These are phyloP conservation scores for Isoperla grammatica DNA, from an alignment of 2,888 invertebrate species.

Conservation along the genomic window DNA sequence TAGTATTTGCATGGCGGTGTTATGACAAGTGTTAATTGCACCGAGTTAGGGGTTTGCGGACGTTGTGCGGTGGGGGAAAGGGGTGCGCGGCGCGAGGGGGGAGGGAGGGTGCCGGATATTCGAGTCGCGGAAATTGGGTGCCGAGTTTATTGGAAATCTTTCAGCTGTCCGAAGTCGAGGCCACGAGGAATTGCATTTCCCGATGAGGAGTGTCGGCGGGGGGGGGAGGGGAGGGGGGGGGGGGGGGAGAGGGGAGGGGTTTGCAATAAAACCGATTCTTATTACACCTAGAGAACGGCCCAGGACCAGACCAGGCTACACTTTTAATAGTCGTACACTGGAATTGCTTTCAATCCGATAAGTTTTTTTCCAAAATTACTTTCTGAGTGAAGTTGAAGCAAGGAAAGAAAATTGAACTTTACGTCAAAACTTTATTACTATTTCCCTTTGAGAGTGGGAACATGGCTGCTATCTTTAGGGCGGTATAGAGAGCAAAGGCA, in stretches of 20 bases:
- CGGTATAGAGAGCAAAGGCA: no score
- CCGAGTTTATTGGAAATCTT: slow-evolving; percentile 48
- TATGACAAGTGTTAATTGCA: slow-evolving; percentile 11
- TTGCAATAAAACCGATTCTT: slow-evolving; percentile 18
- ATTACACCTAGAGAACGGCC: slow-evolving; percentile 6
- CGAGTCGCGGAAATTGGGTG: slow-evolving; percentile 43
- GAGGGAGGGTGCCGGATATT: slow-evolving; percentile 40
- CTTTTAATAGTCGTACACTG: not conserved
- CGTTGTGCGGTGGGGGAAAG: slow-evolving; percentile 6
- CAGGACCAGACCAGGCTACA: not conserved
- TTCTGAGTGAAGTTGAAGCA: no score
- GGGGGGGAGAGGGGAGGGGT: slow-evolving; percentile 30
- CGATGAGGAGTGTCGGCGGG: slow-evolving; percentile 37
- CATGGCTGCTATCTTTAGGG: no score
- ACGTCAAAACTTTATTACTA: no score
- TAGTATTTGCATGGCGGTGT: no score
- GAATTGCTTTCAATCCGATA: slow-evolving; percentile 1
- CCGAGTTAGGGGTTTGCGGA: slow-evolving; percentile 7
- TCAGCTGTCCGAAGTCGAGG: slow-evolving; percentile 42
- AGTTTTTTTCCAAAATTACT: no score
- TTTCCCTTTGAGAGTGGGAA: no score
- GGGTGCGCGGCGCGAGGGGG: slow-evolving; percentile 9
- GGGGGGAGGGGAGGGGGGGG: slow-evolving; percentile 40
- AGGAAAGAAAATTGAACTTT: no score
- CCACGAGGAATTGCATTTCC: slow-evolving; percentile 31